A percentile compares a stretch with the other conserved stretches of the same genome.
These are phyloP conservation scores for Gymnodraco acuticeps DNA, from an alignment of 2,797 vertebrate species.

Conservation along the genomic window DNA sequence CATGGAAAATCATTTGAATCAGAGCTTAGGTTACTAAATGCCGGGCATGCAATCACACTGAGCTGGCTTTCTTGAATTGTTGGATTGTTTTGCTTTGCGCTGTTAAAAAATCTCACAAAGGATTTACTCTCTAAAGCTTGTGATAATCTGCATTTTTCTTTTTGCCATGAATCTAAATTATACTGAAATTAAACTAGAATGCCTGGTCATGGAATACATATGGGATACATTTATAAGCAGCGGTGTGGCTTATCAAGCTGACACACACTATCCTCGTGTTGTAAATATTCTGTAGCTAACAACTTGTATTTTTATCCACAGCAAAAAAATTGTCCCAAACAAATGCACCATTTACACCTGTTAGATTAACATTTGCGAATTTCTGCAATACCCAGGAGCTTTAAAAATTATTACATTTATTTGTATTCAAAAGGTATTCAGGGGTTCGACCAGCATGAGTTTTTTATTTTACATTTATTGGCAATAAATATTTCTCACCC, in stretches of 20 bases:
- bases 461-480: not conserved
- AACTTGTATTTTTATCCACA: not conserved
- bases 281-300: not conserved
- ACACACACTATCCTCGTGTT: not conserved
- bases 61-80: not conserved
- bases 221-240: no score
- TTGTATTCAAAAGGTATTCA: not conserved
- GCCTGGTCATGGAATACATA: no score
- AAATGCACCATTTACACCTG: not conserved
- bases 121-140: not conserved
- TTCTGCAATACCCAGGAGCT: no score
- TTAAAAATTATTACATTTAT: no score
- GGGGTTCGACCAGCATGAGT: not conserved
- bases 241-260: not conserved
- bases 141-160: not conserved
- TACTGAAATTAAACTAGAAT: no score
- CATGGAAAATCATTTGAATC: slow-evolving; percentile 10
- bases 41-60: not conserved
- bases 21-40: not conserved
- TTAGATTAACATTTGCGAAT: not conserved
- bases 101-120: not conserved
- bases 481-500: not conserved
- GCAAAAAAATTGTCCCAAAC: not conserved
- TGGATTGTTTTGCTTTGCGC: not conserved
- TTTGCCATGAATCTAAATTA: not conserved